Evolutionary conservation across 2,113 vertebrate species (phyloP).

Genomic region (Corythaixoides concolor): DNA sequence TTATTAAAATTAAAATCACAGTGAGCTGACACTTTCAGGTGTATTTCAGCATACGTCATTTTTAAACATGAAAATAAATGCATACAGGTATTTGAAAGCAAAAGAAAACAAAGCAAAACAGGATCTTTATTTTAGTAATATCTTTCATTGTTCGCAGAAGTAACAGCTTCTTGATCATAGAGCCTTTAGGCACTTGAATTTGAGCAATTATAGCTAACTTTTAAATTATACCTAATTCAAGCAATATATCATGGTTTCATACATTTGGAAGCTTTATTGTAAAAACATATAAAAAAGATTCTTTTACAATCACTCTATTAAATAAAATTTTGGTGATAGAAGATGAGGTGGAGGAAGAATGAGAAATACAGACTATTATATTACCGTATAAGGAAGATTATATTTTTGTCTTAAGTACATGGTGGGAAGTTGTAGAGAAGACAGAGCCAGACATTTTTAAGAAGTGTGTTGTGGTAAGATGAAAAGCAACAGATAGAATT

Average conservation of each 20-base stretch:
- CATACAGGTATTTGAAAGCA: neutral
- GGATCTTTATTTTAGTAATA: conserved; percentile 12
- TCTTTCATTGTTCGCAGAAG: neutral
- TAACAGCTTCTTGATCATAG: conserved; percentile 2
- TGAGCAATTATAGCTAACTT: conserved; percentile 12
- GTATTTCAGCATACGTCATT: conserved; percentile 7
- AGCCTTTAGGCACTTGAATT: neutral
- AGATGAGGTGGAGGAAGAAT: neutral
- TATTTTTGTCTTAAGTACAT: neutral
- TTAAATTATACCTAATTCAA: neutral
- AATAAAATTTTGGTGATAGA: neutral
- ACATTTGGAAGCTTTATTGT: neutral
- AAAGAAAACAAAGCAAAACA: conserved; percentile 28
- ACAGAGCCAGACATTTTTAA: neutral
- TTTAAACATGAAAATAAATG: conserved; percentile 34
- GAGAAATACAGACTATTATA: neutral
- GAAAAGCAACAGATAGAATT: neutral
- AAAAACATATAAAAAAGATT: neutral
- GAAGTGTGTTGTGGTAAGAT: neutral
- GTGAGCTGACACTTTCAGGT: neutral
- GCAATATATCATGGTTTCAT: neutral
- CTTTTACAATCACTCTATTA: neutral
- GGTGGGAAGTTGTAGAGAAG: neutral
- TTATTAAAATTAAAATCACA: conserved; percentile 17
- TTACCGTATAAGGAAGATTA: neutral